phyloP scores from a whole-genome alignment of 2,888 invertebrate species.

The Lasioglossum morio region DNA sequence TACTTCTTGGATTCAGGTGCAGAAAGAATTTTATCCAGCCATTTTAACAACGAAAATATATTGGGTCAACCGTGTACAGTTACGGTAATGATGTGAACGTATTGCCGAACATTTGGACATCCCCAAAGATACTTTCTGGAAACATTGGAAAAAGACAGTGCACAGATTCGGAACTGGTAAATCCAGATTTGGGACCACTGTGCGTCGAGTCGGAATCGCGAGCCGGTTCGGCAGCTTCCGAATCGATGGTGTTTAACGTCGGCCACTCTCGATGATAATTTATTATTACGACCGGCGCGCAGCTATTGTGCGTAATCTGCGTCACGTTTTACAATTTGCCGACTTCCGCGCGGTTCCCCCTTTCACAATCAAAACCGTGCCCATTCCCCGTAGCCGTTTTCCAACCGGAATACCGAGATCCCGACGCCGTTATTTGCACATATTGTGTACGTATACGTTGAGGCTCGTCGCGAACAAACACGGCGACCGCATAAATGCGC shows the following conservation, averaged over 20 bases:
- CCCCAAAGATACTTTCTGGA: not conserved
- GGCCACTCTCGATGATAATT: constrained; percentile 80
- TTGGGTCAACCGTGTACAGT: not conserved
- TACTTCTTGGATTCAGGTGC: not conserved
- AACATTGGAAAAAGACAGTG: not conserved
- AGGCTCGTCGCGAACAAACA: constrained; percentile 39
- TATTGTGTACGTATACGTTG: not conserved
- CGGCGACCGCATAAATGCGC: constrained; percentile 64
- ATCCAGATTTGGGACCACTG: not conserved
- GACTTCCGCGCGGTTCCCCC: constrained; percentile 31
- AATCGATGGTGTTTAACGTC: constrained; percentile 75
- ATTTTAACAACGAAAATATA: not conserved
- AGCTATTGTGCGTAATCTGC: constrained; percentile 79
- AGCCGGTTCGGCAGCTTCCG: constrained; percentile 17
- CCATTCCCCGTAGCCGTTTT: not conserved
- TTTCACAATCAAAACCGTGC: not conserved
- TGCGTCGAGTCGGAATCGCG: not conserved
- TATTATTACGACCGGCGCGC: constrained; percentile 76
- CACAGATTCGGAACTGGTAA: not conserved
- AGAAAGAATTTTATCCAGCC: not conserved
- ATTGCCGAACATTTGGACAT: not conserved
- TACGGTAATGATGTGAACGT: not conserved
- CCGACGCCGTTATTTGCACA: not conserved
- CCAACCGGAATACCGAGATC: constrained; percentile 1
- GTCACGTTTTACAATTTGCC: constrained; percentile 80